phyloP scores from a whole-genome alignment of 2,797 vertebrate genomes.

The Clamator glandarius region DNA sequence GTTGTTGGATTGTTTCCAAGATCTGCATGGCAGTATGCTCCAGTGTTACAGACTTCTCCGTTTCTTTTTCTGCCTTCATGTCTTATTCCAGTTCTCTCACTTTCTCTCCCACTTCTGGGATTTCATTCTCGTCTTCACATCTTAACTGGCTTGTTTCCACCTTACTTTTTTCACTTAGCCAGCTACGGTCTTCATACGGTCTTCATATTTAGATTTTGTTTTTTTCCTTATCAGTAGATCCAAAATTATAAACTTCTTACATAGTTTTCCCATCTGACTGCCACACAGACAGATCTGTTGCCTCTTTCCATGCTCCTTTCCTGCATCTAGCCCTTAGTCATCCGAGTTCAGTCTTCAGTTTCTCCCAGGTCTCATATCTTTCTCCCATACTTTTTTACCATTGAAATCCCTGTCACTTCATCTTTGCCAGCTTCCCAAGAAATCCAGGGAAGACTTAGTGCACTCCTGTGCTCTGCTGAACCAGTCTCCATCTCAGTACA shows the following conservation, averaged over 20 bases:
- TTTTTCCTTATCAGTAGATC: conserved; percentile 21
- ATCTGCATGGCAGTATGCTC: not conserved
- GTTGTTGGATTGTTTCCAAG: conserved; percentile 15
- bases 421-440: not conserved
- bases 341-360: not conserved
- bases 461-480: not conserved
- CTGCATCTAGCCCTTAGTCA: not conserved
- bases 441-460: not conserved
- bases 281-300: not conserved
- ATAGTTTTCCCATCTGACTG: conserved; percentile 22
- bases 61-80: not conserved
- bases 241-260: conserved; percentile 17
- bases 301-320: not conserved
- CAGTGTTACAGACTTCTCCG: not conserved
- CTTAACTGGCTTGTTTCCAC: conserved; percentile 51
- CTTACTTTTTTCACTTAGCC: conserved; percentile 34
- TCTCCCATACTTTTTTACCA: not conserved
- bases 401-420: not conserved
- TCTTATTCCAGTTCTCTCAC: conserved; percentile 3
- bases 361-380: not conserved
- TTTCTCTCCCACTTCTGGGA: not conserved
- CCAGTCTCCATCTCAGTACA: not conserved
- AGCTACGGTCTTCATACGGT: not conserved
- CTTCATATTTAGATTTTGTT: not conserved
- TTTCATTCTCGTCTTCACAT: conserved; percentile 51